A percentile compares a stretch with the other conserved stretches of the same genome.
Evolutionary conservation across 2,797 vertebrate species (phyloP).

Genomic region (Neomorphus geoffroyi): DNA sequence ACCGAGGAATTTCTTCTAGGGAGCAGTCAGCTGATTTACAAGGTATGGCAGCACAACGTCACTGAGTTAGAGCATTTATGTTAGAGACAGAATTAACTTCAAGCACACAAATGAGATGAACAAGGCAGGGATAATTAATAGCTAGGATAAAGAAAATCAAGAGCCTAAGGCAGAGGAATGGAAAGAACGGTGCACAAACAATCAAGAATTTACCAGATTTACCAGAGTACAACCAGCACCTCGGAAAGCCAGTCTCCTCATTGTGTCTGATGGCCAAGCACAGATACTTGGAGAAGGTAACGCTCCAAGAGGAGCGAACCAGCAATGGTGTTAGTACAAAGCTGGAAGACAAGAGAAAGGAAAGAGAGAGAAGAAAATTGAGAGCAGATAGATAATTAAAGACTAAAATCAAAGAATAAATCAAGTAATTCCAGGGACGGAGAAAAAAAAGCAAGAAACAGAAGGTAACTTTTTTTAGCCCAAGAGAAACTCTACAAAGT

Average conservation of each 20-base stretch:
- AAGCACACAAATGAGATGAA: conserved; percentile 24
- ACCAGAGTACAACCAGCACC: conserved; percentile 86
- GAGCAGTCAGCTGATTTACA: background rate
- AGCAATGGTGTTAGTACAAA: conserved; percentile 75
- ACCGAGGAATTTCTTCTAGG: background rate
- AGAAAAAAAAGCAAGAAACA: conserved; percentile 19
- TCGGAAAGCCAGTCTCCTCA: conserved; percentile 84
- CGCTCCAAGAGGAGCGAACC: conserved; percentile 73
- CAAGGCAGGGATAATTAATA: background rate
- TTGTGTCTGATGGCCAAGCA: conserved; percentile 77
- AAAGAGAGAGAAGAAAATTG: conserved; percentile 57
- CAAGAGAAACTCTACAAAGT: conserved; percentile 15
- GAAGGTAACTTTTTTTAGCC: conserved; percentile 42
- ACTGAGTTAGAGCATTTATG: background rate
- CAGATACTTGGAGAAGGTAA: conserved; percentile 72
- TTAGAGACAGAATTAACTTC: background rate
- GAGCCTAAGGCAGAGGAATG: conserved; percentile 31
- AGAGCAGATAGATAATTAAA: conserved; percentile 47
- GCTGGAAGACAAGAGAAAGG: conserved; percentile 78
- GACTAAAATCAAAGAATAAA: conserved; percentile 46
- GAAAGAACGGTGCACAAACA: conserved; percentile 53
- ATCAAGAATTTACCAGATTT: conserved; percentile 84
- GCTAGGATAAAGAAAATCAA: conserved; percentile 33
- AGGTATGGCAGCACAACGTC: background rate
- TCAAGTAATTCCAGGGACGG: conserved; percentile 39